Base-by-base conservation (phyloP, 2,888 invertebrate genomes). In the Electrophaes corylata region DNA sequence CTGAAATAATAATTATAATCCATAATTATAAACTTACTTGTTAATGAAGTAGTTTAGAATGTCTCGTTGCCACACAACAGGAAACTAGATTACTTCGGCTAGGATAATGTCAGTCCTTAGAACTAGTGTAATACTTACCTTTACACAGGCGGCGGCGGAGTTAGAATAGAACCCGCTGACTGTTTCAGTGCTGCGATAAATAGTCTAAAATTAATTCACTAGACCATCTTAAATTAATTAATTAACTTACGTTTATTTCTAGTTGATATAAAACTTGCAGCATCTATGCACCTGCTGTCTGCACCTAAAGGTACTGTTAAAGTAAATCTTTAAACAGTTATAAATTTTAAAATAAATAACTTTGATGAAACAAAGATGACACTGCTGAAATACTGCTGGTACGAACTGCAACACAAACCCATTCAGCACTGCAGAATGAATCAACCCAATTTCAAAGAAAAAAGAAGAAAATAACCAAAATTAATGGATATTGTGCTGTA, bases 71-170 rank as follows among this genome's bases (percentile, higher is more conserved):
- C 44, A 16, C 10, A 10, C 12, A 14, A 20, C 33, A 18, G 20
- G n/a, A 47, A 12, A 23, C 35, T 23, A 35, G 33, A 47, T 23
- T 20, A 35, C 26, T 29, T 29, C 10, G 2, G 26, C 10, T 10
- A 20, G 35, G 14, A 14, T 35, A 6, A 18, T 31, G 6, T 19
- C 31, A 31, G 6, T 23, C 23, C 23, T 23, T 45, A 16, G 1
- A 41, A 41, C 31, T 41, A 50, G 2, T 29, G 49, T 29, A 31
- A 41, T 50, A 40, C 49, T 49, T 50, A 50, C 49, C 46, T 47
- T 47, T 20, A 41, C 4, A 19, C 19, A 29, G 26, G 10, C 26
- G 26, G n/a, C n/a, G n/a, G n/a, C n/a, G n/a, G n/a, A n/a, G n/a
- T 29, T 10, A 29, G 8, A 26, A 29, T 40, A 10, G 14, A 37